Base-by-base conservation (phyloP, 2,113 vertebrate species). In the Heliornis fulica region DNA sequence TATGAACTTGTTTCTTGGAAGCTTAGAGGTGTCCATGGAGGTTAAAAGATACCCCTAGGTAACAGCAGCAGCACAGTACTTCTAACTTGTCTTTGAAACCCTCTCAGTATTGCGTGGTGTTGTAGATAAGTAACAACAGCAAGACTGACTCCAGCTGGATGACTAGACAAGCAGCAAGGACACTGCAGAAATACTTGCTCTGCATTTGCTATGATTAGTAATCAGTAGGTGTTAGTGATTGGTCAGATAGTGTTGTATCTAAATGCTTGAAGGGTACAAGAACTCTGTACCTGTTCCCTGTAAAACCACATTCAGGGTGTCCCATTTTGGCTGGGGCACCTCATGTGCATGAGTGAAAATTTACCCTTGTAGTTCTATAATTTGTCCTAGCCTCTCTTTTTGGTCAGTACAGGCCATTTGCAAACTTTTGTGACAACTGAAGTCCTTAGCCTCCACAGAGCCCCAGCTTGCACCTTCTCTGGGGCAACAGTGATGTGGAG, bases 301-400 rank as follows among this genome's bases (percentile, higher is more conserved):
- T 81, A 45, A 84, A 64, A 43, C 23, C 41, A 11, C 38, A 11
- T 43, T 76, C 0, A 0, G 18, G 4, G 2, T 71, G 28, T 9
- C 46, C 23, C 12, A 32, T 0, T 43, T 59, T 76, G 48, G 2
- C 23, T 43, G 46, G 26, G 40, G 34, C 64, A 63, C 31, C 26
- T 61, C 11, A 29, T 7, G 5, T 56, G 9, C 21, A 18, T 36
- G 21, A 57, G 43, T 40, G 60, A 38, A n/a, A 48, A 29, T 29
- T 54, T 40, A 70, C 21, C 7, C 20, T 40, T 61, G 40, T 69
- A 60, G 29, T 60, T 46, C 40, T 61, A 6, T 54, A 13, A 17
- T 54, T 81, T 36, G 1, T 56, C 25, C 11, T 19, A 65, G 7
- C 20, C 23, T 82, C 59, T 90, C 40, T 23, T 18, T 36, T 85